Evolutionary conservation across 2,113 vertebrate genomes (phyloP), one percentile per base, ranked within the genome.

Genomic region (Lampris megalopsis): DNA sequence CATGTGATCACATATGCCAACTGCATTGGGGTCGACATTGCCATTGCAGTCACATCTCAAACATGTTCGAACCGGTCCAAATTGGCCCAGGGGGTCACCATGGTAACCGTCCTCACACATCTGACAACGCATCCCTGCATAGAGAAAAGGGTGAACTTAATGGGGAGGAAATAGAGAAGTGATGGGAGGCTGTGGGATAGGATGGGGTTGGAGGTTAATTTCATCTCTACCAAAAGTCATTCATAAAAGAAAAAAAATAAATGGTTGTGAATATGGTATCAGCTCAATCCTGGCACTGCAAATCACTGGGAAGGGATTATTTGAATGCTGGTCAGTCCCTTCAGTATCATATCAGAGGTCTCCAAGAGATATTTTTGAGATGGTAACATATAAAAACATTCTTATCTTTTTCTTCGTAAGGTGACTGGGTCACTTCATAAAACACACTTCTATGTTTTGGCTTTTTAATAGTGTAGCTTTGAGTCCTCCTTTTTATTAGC

Each of bases 61-160:
- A 9, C 97, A 99, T n/a, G 92, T 92, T 0, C 11, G 91, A 56
- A 71, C 64, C 0, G n/a, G 47, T 0, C 95, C 96, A 0, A 91
- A 91, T 71, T 86, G 89, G 38, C 97, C 97, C 86, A 96, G 78
- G 0, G 97, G 97, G 71, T 98, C 96, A 1, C 97, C 97, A 0
- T 96, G 95, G 92, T 95, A 97, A 52, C 97, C 96, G 0, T 99
- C 97, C 0, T 97, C 96, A 0, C 97, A 98, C 78, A 93, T 90
- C 89, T 98, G 96, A 9, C 97, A 98, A 79, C 92, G 95, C 9
- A 86, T 94, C 2, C 97, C 97, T 98, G 74, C 43, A 13, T 24
- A 4, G 40, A 11, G 48, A 42, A 47, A 43, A 45, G 80, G 71
- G 66, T 64, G 69, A 69, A 41, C 49, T 63, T 58, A 41, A 38